phyloP scores from a whole-genome alignment of 2,797 vertebrate genomes.

The Peromyscus nudipes region DNA sequence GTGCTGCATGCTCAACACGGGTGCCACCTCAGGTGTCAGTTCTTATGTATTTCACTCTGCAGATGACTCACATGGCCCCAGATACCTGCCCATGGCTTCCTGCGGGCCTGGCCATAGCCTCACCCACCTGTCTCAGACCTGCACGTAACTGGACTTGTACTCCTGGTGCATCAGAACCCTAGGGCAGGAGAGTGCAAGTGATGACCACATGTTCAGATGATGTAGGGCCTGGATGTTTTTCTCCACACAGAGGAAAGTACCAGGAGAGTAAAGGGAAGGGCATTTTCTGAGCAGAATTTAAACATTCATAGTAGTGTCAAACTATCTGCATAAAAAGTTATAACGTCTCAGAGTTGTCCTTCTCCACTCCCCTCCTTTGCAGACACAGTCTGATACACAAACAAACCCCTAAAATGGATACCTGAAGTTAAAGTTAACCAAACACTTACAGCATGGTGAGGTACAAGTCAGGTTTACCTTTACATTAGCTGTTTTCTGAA shows the following conservation, averaged over 20 bases:
- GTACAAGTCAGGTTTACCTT: background rate
- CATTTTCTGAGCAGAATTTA: background rate
- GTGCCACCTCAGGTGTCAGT: background rate
- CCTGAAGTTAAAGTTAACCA: background rate
- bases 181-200: background rate
- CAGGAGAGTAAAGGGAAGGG: background rate
- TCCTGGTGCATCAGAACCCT: background rate
- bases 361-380: background rate
- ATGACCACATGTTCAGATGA: rapidly evolving
- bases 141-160: background rate
- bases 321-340: background rate
- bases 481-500: background rate
- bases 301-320: background rate
- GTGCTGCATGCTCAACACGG: background rate
- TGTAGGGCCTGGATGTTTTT: background rate
- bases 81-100: rapidly evolving
- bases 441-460: background rate
- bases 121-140: background rate
- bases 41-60: background rate
- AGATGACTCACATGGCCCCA: background rate
- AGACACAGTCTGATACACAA: background rate
- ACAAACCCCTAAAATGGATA: slow-evolving; percentile 10
- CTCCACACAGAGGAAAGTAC: background rate
- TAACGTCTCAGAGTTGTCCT: background rate
- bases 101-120: background rate